Conservation (phyloP, 2,888 invertebrate species). For the Physocephala rufipes region DNA sequence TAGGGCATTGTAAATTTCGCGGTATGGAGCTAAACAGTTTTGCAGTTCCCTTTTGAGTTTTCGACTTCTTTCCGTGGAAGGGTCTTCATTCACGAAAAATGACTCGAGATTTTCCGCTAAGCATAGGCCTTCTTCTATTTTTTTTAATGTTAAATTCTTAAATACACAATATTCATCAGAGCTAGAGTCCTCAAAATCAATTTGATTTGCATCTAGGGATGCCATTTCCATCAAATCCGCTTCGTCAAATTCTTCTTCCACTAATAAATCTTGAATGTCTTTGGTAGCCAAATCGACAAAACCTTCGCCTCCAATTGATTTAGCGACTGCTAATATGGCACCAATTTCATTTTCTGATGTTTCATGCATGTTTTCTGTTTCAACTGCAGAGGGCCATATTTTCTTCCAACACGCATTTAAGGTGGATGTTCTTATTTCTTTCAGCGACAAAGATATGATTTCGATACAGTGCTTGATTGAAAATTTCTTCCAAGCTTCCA, state of each 20-base stretch:
- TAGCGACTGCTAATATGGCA: neutral
- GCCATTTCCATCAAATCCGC: too few species aligned
- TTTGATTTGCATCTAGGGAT: too few species aligned
- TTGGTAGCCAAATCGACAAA: neutral
- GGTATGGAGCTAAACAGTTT: neutral
- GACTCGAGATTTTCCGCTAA: too few species aligned
- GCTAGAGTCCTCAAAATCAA: too few species aligned
- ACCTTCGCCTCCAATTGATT: neutral
- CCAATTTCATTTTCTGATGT: neutral
- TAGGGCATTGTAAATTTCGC: neutral
- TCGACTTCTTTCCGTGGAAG: too few species aligned
- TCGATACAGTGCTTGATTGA: constrained; percentile 41
- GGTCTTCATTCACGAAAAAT: too few species aligned
- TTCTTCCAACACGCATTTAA: constrained; percentile 52
- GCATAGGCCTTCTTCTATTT: too few species aligned
- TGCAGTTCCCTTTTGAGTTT: too few species aligned
- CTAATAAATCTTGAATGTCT: neutral
- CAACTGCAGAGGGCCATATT: constrained; percentile 48
- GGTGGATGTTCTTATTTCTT: constrained; percentile 46
- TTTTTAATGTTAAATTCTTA: too few species aligned
- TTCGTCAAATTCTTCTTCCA: neutral
- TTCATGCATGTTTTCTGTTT: neutral
- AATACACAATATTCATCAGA: too few species aligned
- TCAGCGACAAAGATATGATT: constrained; percentile 29
- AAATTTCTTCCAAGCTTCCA: constrained; percentile 41